Evolutionary conservation across 2,888 invertebrate species (phyloP).

Genomic region (Eurytoma californica): DNA sequence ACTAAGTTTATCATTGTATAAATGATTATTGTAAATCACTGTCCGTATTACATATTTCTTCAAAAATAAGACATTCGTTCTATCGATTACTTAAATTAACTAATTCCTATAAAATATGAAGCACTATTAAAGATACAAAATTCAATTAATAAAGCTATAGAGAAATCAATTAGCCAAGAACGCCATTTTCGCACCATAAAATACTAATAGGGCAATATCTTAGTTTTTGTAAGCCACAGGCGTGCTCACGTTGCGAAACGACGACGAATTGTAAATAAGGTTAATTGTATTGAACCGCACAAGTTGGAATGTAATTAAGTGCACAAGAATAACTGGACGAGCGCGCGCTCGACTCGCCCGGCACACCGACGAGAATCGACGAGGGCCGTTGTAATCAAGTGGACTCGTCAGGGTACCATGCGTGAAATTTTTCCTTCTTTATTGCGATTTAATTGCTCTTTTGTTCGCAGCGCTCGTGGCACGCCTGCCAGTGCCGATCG

Average conservation of each 20-base stretch:
- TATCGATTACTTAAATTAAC: no score
- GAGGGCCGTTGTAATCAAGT: conserved; percentile 17
- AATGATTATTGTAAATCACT: no score
- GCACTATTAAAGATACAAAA: no score
- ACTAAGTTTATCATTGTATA: no score
- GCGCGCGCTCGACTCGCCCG: background rate
- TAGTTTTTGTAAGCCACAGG: background rate
- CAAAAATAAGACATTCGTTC: no score
- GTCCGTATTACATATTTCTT: no score
- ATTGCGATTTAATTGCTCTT: conserved; percentile 42
- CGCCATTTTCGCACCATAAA: no score
- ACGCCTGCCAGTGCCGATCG: background rate
- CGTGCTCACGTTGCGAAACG: conserved; percentile 19
- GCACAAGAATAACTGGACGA: conserved; percentile 8
- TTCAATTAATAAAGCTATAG: no score
- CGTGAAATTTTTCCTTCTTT: conserved; percentile 53
- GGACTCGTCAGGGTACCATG: conserved; percentile 14
- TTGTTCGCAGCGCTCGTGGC: conserved; percentile 12
- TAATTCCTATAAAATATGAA: no score
- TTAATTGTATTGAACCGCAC: conserved; percentile 51
- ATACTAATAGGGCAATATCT: no score
- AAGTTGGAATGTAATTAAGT: conserved; percentile 50
- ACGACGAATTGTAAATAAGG: conserved; percentile 53
- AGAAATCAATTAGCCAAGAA: no score
- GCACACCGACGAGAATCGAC: background rate